Conservation (phyloP, 2,113 vertebrate genomes). For the Artemisiospiza belli region DNA sequence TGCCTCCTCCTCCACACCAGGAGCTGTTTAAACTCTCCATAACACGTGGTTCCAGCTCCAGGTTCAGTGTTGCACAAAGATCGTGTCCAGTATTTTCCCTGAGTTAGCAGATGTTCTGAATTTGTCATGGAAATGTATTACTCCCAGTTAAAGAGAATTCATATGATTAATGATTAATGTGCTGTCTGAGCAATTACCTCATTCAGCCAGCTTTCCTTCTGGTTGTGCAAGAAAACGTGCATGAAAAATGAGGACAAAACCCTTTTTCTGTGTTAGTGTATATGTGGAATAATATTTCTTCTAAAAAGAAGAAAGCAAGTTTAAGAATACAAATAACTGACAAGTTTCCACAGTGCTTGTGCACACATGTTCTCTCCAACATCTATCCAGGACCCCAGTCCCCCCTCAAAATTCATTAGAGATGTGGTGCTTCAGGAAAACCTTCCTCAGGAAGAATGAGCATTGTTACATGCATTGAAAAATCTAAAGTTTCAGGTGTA, state of each 20-base stretch:
- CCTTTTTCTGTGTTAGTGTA: neutral
- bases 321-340: neutral
- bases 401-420: neutral
- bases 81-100: neutral
- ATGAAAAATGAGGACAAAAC: neutral
- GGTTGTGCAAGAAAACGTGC: neutral
- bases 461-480: neutral
- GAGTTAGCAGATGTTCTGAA: slow-evolving; percentile 8
- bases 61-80: neutral
- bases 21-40: neutral
- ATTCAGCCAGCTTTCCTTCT: neutral
- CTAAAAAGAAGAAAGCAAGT: neutral
- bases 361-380: neutral
- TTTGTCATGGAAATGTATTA: neutral
- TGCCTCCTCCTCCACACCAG: neutral
- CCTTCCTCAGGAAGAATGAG: neutral
- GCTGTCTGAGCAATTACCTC: neutral
- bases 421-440: neutral
- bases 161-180: neutral
- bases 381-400: neutral
- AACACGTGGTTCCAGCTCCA: neutral
- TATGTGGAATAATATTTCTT: neutral
- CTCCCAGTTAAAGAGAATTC: neutral
- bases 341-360: neutral
- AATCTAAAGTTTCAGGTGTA: slow-evolving; percentile 10